A percentile compares a stretch with the other conserved stretches of the same genome.
Conservation (phyloP, 2,113 vertebrate species). For the Platycercus adscitus region DNA sequence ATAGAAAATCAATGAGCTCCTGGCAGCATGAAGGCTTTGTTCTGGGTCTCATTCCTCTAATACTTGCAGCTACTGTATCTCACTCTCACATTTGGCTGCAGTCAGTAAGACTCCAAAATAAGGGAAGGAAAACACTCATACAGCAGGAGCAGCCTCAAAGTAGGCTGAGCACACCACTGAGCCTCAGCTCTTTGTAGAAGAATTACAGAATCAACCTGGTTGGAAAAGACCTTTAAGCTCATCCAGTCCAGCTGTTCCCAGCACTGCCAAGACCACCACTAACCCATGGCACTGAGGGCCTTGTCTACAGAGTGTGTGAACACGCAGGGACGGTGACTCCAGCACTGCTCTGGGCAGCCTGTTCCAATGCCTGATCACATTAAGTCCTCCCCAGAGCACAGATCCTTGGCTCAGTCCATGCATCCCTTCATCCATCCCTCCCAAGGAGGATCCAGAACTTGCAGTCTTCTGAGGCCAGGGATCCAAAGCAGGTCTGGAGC, state of each 20-base stretch:
- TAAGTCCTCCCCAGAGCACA: neutral
- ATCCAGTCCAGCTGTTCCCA: neutral
- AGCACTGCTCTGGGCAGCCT: neutral
- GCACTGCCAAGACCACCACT: neutral
- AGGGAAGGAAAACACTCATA: neutral
- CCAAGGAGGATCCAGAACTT: neutral
- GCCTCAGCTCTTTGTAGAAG: neutral
- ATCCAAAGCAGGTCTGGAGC: neutral
- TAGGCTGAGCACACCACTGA: neutral
- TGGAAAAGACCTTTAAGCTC: neutral
- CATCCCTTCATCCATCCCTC: neutral
- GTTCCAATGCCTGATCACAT: neutral
- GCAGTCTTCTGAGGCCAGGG: neutral
- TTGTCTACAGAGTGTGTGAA: neutral
- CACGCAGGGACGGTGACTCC: neutral
- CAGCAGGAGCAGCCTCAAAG: neutral
- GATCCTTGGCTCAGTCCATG: neutral
- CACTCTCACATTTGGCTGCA: neutral
- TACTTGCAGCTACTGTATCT: neutral
- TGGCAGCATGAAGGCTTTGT: neutral
- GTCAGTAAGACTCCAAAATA: neutral
- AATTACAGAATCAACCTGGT: neutral
- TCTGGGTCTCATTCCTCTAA: neutral
- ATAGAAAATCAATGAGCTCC: neutral
- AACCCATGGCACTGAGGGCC: neutral